Conservation (phyloP, 2,888 invertebrate species). For the Halictus quadricinctus region DNA sequence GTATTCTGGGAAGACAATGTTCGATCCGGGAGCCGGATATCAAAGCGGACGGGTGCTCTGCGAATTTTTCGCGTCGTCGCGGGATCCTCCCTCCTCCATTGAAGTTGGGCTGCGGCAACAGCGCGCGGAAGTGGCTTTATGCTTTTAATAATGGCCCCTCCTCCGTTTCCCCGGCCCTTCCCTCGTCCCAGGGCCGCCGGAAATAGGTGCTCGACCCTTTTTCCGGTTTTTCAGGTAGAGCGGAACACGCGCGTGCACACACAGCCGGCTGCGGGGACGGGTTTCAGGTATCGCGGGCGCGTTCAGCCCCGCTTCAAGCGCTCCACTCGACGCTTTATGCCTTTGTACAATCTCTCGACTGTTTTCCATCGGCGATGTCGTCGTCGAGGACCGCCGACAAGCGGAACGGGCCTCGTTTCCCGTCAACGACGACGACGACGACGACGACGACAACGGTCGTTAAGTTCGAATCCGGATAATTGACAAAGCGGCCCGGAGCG, state of each 20-base stretch:
- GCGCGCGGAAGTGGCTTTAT: constrained; percentile 67
- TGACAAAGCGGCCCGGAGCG: constrained; percentile 40
- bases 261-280: constrained; percentile 20
- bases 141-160: constrained; percentile 65
- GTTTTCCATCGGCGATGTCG: constrained; percentile 36
- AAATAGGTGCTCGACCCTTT: constrained; percentile 68
- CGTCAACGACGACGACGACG: constrained; percentile 26
- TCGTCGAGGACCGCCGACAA: constrained; percentile 17
- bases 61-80: constrained; percentile 1
- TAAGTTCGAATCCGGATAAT: constrained; percentile 55
- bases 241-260: constrained; percentile 35
- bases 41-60: neutral
- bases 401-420: neutral
- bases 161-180: neutral
- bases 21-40: neutral
- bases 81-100: constrained; percentile 53
- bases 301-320: constrained; percentile 23
- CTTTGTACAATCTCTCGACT: constrained; percentile 50
- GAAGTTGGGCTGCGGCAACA: constrained; percentile 44
- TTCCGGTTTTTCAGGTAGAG: constrained; percentile 58
- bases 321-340: constrained; percentile 44
- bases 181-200: constrained; percentile 43
- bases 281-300: constrained; percentile 24
- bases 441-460: constrained; percentile 28
- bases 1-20: constrained; percentile 2